Evolutionary conservation across 1,140 invertebrate genomes (phyloP), one percentile per base, ranked within the genome.

Genomic region (Philotrypesis tridentata): DNA sequence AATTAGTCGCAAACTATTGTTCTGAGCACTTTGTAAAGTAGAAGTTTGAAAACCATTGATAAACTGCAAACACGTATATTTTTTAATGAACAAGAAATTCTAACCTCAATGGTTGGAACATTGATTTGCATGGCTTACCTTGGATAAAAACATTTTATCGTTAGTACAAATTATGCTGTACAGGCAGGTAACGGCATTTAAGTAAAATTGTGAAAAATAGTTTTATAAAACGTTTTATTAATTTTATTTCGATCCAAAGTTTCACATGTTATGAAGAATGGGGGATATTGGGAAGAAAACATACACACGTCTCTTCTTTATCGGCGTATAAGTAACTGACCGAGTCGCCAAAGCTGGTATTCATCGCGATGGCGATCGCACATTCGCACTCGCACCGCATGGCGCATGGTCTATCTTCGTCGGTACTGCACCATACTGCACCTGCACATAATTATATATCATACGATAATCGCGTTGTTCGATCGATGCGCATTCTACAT

Each of bases 141-240:
- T 87, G 23, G 79, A 83, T 55, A 33, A 63, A 55, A 87, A 83
- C 87, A 88, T 88, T 79, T 87, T 79, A 14, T 65, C 73, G 17
- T 4, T 55, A 6, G 21, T n/a, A 21, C 6, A 55, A 55, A 55
- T n/a, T n/a, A 55, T 7, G n/a, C 48, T 55, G 21, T 17, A 55
- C 0, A 55, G 21, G 7, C 14, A 55, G 7, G 17, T 55, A n/a
- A 55, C n/a, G 4, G 7, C 21, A n/a, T 55, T 55, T n/a, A 55
- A 3, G 14, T n/a, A 55, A 55, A 55, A 55, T 55, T 55, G 7
- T 17, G 2, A 48, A 17, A 17, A n/a, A 21, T 55, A n/a, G 6
- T n/a, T 17, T 55, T n/a, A 17, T 55, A n/a, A n/a, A 55, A 55
- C 17, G 48, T n/a, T n/a, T 55, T 55, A 55, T 55, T n/a, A 21